Evolutionary conservation across 2,113 vertebrate genomes (phyloP), one percentile per base, ranked within the genome.

Genomic region (Brachyhypopomus occidentalis): DNA sequence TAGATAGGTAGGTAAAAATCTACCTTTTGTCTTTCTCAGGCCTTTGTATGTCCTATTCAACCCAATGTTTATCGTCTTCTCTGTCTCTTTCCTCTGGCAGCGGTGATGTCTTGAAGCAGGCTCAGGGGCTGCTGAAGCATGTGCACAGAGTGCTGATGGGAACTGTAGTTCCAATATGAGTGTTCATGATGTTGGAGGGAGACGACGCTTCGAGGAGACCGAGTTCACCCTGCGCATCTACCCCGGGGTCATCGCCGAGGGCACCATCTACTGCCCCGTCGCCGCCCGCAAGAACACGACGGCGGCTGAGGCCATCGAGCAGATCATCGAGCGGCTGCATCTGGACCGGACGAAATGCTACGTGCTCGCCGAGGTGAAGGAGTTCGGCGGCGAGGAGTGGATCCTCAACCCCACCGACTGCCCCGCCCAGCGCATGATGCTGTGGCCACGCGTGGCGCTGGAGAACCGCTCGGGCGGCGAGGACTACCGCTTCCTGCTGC

Each of bases 371-470:
- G 98, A 99, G 83, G 98, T 99, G 87, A 99, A 98, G 89, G 98
- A 99, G 88, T 99, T 98, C 5, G 98, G 98, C 0, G 98, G 98
- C 64, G 97, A 99, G 84, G 98, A 99, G 91, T 99, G 98, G 97
- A 98, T 99, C 85, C 96, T 99, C 87, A 99, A 98, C 92, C 97
- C 98, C 70, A 95, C 91, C 19, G 98, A 99, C 91, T 97, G 96
- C 87, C 98, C 98, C 0, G 97, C 97, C 87, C 97, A 99, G 79
- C 95, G 98, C 88, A 98, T 99, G 98, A 96, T 99, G 97, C 89
- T 99, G 81, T 99, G 98, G 98, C 98, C 98, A 0, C 96, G 97
- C 1, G 93, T 95, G 91, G 98, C 98, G 1, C 88, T 99, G 62
- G 97, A 99, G 93, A 97, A 97, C 89, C 95, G 95, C 12, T 93